Conservation (phyloP, 2,888 invertebrate species). For the Poecilus cupreus region DNA sequence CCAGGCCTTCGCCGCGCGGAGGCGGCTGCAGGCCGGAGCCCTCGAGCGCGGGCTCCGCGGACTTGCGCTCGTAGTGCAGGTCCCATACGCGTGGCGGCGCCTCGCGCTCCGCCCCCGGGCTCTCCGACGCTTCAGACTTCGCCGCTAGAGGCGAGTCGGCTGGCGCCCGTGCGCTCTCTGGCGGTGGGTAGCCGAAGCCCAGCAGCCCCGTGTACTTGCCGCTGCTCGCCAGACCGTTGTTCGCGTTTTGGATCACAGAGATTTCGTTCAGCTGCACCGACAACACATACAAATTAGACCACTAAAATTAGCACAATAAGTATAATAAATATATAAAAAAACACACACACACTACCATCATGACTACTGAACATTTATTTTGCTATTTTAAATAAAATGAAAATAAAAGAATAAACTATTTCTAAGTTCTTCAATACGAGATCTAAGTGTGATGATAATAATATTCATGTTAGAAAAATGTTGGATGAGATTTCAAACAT, state of each 20-base stretch:
- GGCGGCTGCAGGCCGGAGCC: conserved; percentile 75
- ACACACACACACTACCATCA: neutral
- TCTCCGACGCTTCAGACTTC: conserved; percentile 72
- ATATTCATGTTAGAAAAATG: too few relatives aligned
- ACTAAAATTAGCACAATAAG: neutral
- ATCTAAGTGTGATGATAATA: too few relatives aligned
- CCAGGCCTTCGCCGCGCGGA: conserved; percentile 83
- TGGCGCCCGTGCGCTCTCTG: conserved; percentile 73
- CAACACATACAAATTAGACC: conserved; percentile 61
- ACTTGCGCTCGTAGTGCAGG: conserved; percentile 76
- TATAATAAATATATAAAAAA: neutral
- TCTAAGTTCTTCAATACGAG: too few relatives aligned
- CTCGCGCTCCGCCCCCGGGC: conserved; percentile 73
- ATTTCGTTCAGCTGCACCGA: conserved; percentile 84
- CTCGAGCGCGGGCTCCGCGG: conserved; percentile 70
- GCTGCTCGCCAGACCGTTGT: conserved; percentile 77
- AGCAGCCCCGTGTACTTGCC: conserved; percentile 85
- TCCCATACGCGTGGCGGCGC: conserved; percentile 75
- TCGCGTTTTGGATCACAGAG: conserved; percentile 84
- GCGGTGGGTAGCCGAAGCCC: conserved; percentile 83
- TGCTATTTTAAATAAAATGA: too few relatives aligned
- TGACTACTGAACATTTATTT: too few relatives aligned
- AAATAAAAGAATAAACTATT: too few relatives aligned
- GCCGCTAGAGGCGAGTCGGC: conserved; percentile 73
- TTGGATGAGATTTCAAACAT: conserved; percentile 10